Conservation (phyloP, 1,140 invertebrate genomes). For the Odontomachus brunneus region DNA sequence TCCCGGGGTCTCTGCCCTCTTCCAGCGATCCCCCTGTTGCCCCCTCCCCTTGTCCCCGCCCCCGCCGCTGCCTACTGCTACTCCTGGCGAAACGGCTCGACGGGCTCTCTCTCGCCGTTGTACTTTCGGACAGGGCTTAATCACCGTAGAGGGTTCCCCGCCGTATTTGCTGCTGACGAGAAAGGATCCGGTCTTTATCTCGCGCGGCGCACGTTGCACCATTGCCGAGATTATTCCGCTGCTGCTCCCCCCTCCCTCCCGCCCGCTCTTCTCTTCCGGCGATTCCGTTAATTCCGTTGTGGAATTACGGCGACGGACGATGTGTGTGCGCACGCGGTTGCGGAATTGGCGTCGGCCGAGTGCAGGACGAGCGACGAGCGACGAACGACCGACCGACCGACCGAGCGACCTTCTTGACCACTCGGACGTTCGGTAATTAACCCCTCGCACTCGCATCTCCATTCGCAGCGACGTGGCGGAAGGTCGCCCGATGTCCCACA, state of each 20-base stretch:
- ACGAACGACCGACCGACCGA: conserved; percentile 56
- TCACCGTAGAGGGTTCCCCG: conserved; percentile 68
- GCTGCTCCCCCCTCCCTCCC: too few species aligned
- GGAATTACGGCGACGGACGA: conserved; percentile 59
- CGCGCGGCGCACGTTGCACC: conserved; percentile 67
- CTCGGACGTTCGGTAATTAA: conserved; percentile 57
- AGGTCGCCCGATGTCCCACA: conserved; percentile 30
- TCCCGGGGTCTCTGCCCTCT: conserved; percentile 46
- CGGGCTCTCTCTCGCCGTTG: conserved; percentile 62
- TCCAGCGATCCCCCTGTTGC: conserved; percentile 14
- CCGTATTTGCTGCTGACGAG: conserved; percentile 66
- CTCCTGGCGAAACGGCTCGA: conserved; percentile 55
- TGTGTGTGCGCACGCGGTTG: conserved; percentile 34
- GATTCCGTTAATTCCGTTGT: conserved; percentile 69
- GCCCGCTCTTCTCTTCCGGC: conserved; percentile 62
- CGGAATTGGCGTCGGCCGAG: conserved; percentile 29
- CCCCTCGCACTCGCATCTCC: conserved; percentile 36
- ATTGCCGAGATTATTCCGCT: conserved; percentile 70
- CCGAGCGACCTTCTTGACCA: conserved; percentile 51
- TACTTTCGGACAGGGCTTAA: conserved; percentile 74
- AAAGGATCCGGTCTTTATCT: conserved; percentile 73
- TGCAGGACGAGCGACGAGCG: conserved; percentile 36
- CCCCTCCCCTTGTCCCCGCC: conserved; percentile 5
- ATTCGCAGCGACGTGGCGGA: conserved; percentile 26
- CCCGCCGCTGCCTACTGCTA: conserved; percentile 34